Conservation (phyloP, 1,140 invertebrate genomes). For the Formica exsecta region DNA sequence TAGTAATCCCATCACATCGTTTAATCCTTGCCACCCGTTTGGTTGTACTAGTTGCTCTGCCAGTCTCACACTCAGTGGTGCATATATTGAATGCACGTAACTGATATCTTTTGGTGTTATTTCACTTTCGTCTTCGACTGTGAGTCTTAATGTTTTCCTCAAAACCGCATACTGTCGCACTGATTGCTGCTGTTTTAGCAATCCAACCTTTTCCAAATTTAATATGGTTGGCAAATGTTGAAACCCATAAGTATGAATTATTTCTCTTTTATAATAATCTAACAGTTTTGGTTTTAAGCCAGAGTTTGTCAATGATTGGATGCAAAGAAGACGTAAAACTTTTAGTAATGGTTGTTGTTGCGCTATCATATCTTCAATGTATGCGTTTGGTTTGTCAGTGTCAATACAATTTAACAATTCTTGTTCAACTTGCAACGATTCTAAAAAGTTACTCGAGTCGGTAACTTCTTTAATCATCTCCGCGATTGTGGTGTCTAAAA, state of each 20-base stretch:
- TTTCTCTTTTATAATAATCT: slow-evolving; percentile 97
- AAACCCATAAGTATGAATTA: slow-evolving; percentile 96
- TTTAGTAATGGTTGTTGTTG: slow-evolving; percentile 93
- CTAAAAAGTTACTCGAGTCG: slow-evolving; percentile 89
- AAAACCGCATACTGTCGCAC: slow-evolving; percentile 90
- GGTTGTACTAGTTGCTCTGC: slow-evolving; percentile 94
- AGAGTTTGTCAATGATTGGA: slow-evolving; percentile 95
- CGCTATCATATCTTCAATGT: slow-evolving; percentile 97
- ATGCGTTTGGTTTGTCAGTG: slow-evolving; percentile 94
- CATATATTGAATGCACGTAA: slow-evolving; percentile 97
- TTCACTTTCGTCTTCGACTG: slow-evolving; percentile 95
- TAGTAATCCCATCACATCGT: slow-evolving; percentile 89
- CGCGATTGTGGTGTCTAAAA: slow-evolving; percentile 91
- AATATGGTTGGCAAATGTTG: slow-evolving; percentile 93
- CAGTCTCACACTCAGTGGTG: slow-evolving; percentile 96
- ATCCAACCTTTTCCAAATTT: slow-evolving; percentile 95
- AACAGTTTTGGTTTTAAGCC: slow-evolving; percentile 96
- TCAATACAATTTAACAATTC: slow-evolving; percentile 97
- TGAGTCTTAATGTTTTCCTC: slow-evolving; percentile 92
- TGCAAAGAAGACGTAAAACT: slow-evolving; percentile 95
- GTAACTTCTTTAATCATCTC: slow-evolving; percentile 92
- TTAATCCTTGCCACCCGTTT: slow-evolving; percentile 93
- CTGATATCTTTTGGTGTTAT: slow-evolving; percentile 95
- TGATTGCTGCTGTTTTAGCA: slow-evolving; percentile 92
- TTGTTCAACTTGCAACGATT: slow-evolving; percentile 92